These are phyloP conservation scores for Anoura caudifer DNA, from an alignment of 2,113 vertebrate species.

Conservation along the genomic window DNA sequence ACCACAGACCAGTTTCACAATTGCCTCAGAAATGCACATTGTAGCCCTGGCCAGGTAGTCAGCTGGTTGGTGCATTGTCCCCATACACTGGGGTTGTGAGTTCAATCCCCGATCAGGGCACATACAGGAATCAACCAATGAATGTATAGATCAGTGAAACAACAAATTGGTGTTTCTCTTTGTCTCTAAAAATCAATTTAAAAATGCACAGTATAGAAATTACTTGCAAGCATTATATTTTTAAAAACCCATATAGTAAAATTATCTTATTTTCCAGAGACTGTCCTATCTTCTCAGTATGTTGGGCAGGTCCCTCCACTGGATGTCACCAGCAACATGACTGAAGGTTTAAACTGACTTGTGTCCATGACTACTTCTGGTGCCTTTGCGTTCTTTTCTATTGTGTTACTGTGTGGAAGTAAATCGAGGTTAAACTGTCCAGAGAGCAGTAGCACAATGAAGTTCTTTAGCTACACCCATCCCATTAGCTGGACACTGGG, in stretches of 20 bases:
- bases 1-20: slow-evolving; percentile 54
- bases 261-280: background rate
- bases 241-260: background rate
- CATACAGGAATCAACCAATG: no score
- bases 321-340: background rate
- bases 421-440: background rate
- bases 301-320: background rate
- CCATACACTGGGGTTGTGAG: no score
- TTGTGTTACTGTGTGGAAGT: no score
- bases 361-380: background rate
- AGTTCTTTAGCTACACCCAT: background rate
- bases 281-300: background rate
- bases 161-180: no score
- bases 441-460: background rate
- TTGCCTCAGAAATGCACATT: slow-evolving; percentile 4
- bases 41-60: background rate
- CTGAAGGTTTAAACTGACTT: background rate
- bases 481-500: background rate
- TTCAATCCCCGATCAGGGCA: no score
- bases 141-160: no score
- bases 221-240: background rate
- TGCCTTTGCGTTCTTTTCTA: background rate
- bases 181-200: no score
- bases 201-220: background rate
- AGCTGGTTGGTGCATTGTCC: no score